A percentile compares a stretch with the other conserved stretches of the same genome.
Evolutionary conservation across 2,888 invertebrate genomes (phyloP).

Genomic region (Caenorhabditis sp.): DNA sequence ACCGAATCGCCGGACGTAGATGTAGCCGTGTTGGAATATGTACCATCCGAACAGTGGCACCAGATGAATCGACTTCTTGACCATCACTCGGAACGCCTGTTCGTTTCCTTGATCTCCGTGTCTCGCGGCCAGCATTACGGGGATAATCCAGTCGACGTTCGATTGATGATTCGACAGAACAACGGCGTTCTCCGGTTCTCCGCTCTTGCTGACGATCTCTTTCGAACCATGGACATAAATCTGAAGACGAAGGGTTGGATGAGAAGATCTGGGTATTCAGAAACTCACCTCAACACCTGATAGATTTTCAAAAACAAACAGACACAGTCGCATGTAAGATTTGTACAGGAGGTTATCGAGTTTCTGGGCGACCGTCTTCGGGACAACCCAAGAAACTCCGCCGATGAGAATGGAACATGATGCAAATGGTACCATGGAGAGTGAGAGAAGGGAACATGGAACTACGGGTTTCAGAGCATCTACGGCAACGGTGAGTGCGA

Average conservation of each 20-base stretch:
- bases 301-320: constrained; percentile 80
- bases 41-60: constrained; percentile 82
- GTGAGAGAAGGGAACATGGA: constrained; percentile 71
- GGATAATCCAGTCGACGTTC: constrained; percentile 80
- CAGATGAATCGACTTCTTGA: constrained; percentile 78
- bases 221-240: constrained; percentile 34
- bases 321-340: constrained; percentile 76
- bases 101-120: constrained; percentile 73
- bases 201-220: constrained; percentile 32
- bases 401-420: constrained; percentile 72
- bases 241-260: constrained; percentile 17
- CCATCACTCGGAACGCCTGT: constrained; percentile 76
- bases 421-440: constrained; percentile 77
- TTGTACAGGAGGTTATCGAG: constrained; percentile 78
- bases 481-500: constrained; percentile 56
- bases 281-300: constrained; percentile 63
- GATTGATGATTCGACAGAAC: constrained; percentile 80
- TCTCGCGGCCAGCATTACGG: constrained; percentile 77
- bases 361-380: constrained; percentile 57
- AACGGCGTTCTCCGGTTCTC: constrained; percentile 68
- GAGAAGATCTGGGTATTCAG: not conserved
- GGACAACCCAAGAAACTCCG: constrained; percentile 74
- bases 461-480: constrained; percentile 62
- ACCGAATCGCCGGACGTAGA: constrained; percentile 80
- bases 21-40: constrained; percentile 80